Evolutionary conservation across 2,888 invertebrate genomes (phyloP).

Genomic region (Teleiodes luculella): DNA sequence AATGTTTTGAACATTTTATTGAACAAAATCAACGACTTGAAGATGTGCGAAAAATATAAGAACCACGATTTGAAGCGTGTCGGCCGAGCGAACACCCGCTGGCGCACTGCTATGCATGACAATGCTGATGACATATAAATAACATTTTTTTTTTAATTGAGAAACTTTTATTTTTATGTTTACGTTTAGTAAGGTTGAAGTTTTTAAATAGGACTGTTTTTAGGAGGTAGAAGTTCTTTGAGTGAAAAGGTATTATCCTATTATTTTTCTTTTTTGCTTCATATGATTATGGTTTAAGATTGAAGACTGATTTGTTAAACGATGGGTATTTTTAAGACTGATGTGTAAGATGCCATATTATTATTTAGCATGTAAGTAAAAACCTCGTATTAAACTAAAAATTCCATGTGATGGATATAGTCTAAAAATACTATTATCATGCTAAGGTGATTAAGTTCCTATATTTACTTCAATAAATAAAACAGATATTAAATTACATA

Average conservation of each 20-base stretch:
- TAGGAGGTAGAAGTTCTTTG: no score
- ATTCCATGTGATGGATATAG: not conserved
- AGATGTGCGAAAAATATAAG: slow-evolving; percentile 45
- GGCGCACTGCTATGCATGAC: not conserved
- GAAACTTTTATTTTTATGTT: not conserved
- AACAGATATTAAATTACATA: not conserved
- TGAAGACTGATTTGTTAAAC: no score
- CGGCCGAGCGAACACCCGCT: slow-evolving; percentile 37
- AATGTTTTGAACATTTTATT: slow-evolving; percentile 45
- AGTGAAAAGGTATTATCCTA: no score
- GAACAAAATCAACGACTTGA: slow-evolving; percentile 48
- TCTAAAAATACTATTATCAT: no score
- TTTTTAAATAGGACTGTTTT: no score
- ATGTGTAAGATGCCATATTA: no score
- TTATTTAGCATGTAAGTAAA: no score
- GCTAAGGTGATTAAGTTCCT: not conserved
- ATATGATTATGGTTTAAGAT: no score
- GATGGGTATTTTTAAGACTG: no score
- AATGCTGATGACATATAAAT: not conserved
- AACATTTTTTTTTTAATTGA: not conserved
- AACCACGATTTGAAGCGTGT: slow-evolving; percentile 42
- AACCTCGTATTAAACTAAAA: no score
- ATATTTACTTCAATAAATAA: not conserved
- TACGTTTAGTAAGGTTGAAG: no score
- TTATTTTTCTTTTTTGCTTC: no score